Conservation (phyloP, 1,140 invertebrate genomes). For the Eumaeus atala region DNA sequence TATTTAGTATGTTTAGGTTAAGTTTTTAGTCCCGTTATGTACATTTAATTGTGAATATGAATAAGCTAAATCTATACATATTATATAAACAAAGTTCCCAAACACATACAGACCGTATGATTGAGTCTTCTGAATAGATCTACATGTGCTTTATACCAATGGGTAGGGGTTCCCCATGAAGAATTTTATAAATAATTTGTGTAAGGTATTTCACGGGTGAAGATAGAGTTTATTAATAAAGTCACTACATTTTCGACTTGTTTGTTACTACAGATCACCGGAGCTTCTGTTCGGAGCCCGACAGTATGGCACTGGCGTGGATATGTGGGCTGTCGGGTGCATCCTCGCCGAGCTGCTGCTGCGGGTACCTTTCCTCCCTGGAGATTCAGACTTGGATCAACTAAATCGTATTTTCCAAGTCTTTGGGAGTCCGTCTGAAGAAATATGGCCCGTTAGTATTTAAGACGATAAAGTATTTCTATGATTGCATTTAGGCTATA, state of each 20-base stretch:
- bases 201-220: too few species aligned
- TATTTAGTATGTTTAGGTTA: too few species aligned
- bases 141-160: too few species aligned
- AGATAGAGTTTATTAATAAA: too few species aligned
- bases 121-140: too few species aligned
- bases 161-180: too few species aligned
- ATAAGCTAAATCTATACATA: too few species aligned
- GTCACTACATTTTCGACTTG: slow-evolving; percentile 7
- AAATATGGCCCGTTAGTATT: slow-evolving; percentile 87
- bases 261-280: slow-evolving; percentile 80
- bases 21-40: too few species aligned
- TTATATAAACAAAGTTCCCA: too few species aligned
- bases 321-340: slow-evolving; percentile 99
- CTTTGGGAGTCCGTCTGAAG: slow-evolving; percentile 92
- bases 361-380: slow-evolving; percentile 94
- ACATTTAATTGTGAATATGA: not conserved
- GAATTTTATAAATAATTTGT: too few species aligned
- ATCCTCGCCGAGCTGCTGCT: slow-evolving; percentile 96
- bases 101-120: too few species aligned
- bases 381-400: slow-evolving; percentile 98
- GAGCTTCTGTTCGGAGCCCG: slow-evolving; percentile 96
- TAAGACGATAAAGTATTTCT: not conserved
- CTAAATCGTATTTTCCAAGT: slow-evolving; percentile 95
- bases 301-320: slow-evolving; percentile 96
- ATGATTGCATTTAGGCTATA: not conserved